Conservation (phyloP, 53 echinoderm and acorn worm genomes). For the Actinopyga echinites region DNA sequence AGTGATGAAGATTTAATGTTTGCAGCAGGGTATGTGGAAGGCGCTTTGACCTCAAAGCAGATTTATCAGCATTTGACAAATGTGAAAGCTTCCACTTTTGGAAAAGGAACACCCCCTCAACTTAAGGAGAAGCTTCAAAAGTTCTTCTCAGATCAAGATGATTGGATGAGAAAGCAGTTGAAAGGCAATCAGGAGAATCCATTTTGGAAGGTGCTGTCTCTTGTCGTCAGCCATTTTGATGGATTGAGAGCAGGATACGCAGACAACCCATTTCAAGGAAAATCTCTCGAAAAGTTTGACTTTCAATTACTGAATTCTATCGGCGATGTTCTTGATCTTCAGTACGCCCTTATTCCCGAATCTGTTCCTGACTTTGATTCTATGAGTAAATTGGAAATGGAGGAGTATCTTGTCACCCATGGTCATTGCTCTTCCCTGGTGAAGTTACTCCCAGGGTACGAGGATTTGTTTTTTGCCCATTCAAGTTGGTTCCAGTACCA, state of each 20-base stretch:
- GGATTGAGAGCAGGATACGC: slow-evolving; percentile 71
- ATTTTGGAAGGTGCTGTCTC: slow-evolving; percentile 74
- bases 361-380: slow-evolving; percentile 63
- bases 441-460: slow-evolving; percentile 81
- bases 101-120: no score
- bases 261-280: slow-evolving; percentile 24
- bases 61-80: no score
- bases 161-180: slow-evolving; percentile 66
- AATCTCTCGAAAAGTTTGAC: slow-evolving; percentile 17
- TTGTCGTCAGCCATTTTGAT: slow-evolving; percentile 72
- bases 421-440: slow-evolving; percentile 83
- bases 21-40: slow-evolving; percentile 80
- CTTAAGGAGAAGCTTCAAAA: not conserved
- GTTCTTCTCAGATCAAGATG: slow-evolving; percentile 66
- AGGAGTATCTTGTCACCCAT: slow-evolving; percentile 4
- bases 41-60: slow-evolving; percentile 45
- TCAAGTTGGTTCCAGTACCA: slow-evolving; percentile 81
- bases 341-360: slow-evolving; percentile 60
- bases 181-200: slow-evolving; percentile 26
- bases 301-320: slow-evolving; percentile 66
- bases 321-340: slow-evolving; percentile 75
- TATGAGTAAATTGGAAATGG: slow-evolving; percentile 43
- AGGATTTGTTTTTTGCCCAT: slow-evolving; percentile 81
- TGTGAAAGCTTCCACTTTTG: no score
- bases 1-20: slow-evolving; percentile 58